These are phyloP conservation scores for Taurulus bubalis DNA, from an alignment of 2,113 vertebrate species.

Conservation along the genomic window DNA sequence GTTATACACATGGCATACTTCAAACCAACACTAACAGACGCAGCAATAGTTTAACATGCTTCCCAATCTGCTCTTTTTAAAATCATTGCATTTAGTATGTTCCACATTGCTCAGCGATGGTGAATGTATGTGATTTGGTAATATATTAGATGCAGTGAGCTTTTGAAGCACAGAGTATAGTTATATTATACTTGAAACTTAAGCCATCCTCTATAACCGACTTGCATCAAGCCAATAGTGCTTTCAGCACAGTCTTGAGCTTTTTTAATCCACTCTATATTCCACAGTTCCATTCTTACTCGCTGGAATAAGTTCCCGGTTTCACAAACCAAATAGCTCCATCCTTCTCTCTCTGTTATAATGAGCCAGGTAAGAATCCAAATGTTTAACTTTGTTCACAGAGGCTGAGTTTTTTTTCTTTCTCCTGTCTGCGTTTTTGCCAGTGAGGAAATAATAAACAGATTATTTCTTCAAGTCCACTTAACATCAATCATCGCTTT, in stretches of 20 bases:
- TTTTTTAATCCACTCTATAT: background rate
- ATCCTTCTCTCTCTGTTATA: background rate
- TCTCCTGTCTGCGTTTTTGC: constrained; percentile 54
- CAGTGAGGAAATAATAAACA: constrained; percentile 70
- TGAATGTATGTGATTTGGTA: background rate
- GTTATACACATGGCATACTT: background rate
- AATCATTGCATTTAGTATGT: background rate
- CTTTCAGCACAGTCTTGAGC: background rate
- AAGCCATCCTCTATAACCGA: background rate
- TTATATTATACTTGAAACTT: background rate
- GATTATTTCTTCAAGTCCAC: constrained; percentile 57
- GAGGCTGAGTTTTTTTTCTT: background rate
- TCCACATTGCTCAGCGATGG: background rate
- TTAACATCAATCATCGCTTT: constrained; percentile 48
- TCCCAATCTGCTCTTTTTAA: background rate
- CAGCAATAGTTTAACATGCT: background rate
- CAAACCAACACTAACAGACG: background rate
- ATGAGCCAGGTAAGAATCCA: background rate
- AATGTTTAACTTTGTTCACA: constrained; percentile 1
- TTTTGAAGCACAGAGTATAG: background rate
- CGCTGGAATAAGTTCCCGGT: background rate
- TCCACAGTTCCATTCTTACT: background rate
- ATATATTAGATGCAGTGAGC: background rate
- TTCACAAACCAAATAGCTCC: background rate
- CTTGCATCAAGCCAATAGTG: background rate